Evolutionary conservation across 1,140 invertebrate genomes (phyloP), one percentile per base, ranked within the genome.

Genomic region (Panulirus ornatus): DNA sequence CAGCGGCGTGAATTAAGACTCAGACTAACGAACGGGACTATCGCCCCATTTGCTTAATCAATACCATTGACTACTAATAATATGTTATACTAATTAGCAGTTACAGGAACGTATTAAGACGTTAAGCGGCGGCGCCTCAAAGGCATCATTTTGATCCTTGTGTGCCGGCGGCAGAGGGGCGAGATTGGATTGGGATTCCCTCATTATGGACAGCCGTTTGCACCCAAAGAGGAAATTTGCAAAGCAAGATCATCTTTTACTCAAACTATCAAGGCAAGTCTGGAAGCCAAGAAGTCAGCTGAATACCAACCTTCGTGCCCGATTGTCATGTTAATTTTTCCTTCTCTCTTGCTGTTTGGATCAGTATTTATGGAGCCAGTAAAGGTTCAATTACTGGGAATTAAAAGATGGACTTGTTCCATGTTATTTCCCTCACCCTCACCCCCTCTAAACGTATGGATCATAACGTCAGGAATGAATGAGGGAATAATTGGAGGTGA

Each of bases 41-140:
- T 83, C 79, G 66, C 44, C 87, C 79, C 87, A 89, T 89, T 89
- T 83, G 66, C 87, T 73, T 89, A 89, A 89, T 89, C 87, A 89
- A 89, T 89, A 89, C 87, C 79, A 89, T 89, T 83, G 87, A 82
- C 87, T 89, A 71, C 87, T 89, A 89, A 89, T 89, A 89, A 89
- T 84, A 89, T 84, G 79, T 89, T 89, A 75, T 89, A 83, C 79
- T 89, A 89, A 89, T 89, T 89, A 89, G 66, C 79, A 75, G 79
- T 73, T 83, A 84, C 87, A 89, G 51, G 8, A 58, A 81, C 19
- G 58, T n/a, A 81, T 36, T 42, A 83, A 82, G 87, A 83, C 66
- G 70, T 42, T 89, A 89, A 89, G 47, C 87, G 63, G 47, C 27
- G 42, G 0, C 11, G 38, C 34, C 42, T 6, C 36, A 27, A 75